Conservation (phyloP, 2,888 invertebrate species). For the Agrotis segetum region DNA sequence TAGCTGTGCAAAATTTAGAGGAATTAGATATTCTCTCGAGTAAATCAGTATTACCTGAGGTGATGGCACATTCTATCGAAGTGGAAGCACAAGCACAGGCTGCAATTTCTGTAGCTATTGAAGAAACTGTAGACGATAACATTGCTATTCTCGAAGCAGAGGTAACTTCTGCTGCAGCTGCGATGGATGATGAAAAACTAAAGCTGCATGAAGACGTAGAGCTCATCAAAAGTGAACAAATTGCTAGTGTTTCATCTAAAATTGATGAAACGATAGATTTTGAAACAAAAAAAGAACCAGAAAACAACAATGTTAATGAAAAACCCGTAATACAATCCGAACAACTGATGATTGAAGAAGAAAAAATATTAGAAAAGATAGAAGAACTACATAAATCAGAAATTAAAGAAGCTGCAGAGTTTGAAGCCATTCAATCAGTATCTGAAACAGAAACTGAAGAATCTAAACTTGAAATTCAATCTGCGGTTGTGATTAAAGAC, state of each 20-base stretch:
- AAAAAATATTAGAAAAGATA: background rate
- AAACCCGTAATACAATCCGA: background rate
- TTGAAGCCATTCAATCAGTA: background rate
- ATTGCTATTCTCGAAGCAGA: background rate
- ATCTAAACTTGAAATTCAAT: background rate
- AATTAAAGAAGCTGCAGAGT: background rate
- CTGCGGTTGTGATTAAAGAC: background rate
- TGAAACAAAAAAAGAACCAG: background rate
- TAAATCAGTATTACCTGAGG: background rate
- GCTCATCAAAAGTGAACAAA: background rate
- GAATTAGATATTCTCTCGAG: background rate
- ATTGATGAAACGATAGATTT: background rate
- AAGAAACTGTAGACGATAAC: background rate
- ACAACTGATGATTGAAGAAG: background rate
- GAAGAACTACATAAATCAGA: background rate
- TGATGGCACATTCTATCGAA: background rate
- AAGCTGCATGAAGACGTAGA: background rate
- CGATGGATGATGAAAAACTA: background rate
- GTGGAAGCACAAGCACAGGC: background rate
- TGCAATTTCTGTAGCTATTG: background rate
- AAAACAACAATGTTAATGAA: background rate
- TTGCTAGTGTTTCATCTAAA: slow-evolving; percentile 8
- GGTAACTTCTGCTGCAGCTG: background rate
- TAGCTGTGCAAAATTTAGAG: slow-evolving; percentile 37
- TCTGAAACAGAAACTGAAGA: background rate